phyloP scores from a whole-genome alignment of 2,888 invertebrate genomes.

The Melanotus villosus region DNA sequence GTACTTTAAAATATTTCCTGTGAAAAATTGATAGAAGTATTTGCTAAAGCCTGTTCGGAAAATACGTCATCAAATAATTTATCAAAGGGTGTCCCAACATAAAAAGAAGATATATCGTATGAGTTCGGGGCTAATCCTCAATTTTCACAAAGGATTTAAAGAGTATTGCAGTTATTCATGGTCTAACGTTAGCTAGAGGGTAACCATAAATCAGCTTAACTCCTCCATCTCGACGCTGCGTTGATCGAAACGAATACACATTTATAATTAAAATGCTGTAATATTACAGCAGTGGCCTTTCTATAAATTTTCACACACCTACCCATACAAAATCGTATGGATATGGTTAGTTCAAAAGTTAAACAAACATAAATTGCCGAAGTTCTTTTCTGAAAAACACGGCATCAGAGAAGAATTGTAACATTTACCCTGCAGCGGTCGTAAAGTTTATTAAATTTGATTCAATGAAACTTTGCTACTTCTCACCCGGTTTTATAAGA shows the following conservation, averaged over 20 bases:
- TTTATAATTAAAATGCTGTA: slow-evolving; percentile 4
- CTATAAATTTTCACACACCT: not conserved
- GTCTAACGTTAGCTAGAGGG: slow-evolving; percentile 18
- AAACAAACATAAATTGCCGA: slow-evolving; percentile 9
- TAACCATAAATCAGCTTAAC: slow-evolving; percentile 18
- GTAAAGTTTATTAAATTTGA: slow-evolving; percentile 43
- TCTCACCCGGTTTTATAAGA: slow-evolving; percentile 40
- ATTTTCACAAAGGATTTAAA: slow-evolving; percentile 30
- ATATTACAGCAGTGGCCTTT: not conserved
- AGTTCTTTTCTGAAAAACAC: slow-evolving; percentile 11
- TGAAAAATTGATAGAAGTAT: slow-evolving; percentile 14
- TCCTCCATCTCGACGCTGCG: slow-evolving; percentile 7
- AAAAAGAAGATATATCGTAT: slow-evolving; percentile 15
- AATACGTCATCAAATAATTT: slow-evolving; percentile 18
- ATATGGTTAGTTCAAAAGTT: slow-evolving; percentile 7
- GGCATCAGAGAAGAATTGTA: slow-evolving; percentile 18
- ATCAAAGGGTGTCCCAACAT: slow-evolving; percentile 16
- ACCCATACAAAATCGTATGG: not conserved
- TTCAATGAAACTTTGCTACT: slow-evolving; percentile 42
- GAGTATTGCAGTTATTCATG: slow-evolving; percentile 28
- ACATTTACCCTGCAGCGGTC: slow-evolving; percentile 30
- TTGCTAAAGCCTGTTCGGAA: slow-evolving; percentile 4
- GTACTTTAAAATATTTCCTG: not conserved
- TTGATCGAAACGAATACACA: not conserved
- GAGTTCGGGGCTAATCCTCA: slow-evolving; percentile 22